Percentiles rank a stretch among this genome's conserved stretches.
Conservation (phyloP, 2,113 vertebrate species). For the Silurus asotus region DNA sequence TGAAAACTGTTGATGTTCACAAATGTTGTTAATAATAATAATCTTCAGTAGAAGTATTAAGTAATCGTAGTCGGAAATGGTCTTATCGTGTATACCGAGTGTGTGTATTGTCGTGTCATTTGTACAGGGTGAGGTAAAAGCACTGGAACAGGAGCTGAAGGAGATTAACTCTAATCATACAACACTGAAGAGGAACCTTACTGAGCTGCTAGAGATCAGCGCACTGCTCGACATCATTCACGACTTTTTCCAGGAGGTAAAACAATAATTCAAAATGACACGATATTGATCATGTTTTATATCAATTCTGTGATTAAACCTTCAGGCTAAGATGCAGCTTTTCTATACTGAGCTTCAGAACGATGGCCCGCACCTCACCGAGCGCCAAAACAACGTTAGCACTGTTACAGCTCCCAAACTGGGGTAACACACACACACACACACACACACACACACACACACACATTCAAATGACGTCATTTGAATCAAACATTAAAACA, state of each 20-base stretch:
- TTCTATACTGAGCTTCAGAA: slow-evolving; percentile 52
- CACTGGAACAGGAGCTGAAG: slow-evolving; percentile 60
- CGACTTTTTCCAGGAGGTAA: slow-evolving; percentile 63
- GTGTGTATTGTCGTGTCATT: background rate
- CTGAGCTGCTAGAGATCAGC: slow-evolving; percentile 58
- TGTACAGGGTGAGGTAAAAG: slow-evolving; percentile 46
- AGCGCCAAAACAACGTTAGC: slow-evolving; percentile 50
- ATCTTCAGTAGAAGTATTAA: background rate
- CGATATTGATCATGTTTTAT: background rate
- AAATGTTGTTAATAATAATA: too few relatives aligned
- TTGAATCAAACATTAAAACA: too few relatives aligned
- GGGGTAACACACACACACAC: slow-evolving; percentile 42
- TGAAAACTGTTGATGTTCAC: too few relatives aligned
- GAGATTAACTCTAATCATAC: slow-evolving; percentile 61
- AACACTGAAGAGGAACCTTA: slow-evolving; percentile 57
- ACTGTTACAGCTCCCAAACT: slow-evolving; percentile 44
- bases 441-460: background rate
- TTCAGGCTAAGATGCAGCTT: slow-evolving; percentile 53
- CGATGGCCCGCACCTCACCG: slow-evolving; percentile 38
- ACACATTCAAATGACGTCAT: background rate
- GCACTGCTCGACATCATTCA: slow-evolving; percentile 59
- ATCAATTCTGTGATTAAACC: background rate
- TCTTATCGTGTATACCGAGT: background rate
- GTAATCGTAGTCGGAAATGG: background rate
- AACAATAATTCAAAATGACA: background rate